Percentiles rank a stretch among this genome's conserved stretches.
Evolutionary conservation across 2,888 invertebrate genomes (phyloP).

Genomic region (Stratiomys singularior): DNA sequence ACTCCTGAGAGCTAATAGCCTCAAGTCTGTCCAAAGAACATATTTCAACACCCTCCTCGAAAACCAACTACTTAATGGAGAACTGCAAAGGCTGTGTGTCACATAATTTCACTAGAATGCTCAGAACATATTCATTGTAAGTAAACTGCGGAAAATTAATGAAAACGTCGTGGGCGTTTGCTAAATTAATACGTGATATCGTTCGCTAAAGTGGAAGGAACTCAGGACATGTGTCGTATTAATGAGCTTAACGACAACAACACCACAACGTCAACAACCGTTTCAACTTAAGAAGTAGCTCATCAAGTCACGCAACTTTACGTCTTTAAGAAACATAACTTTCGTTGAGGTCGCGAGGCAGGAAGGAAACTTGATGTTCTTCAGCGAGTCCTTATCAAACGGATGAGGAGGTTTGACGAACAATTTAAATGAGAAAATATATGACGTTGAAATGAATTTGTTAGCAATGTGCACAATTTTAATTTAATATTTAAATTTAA

Average conservation of each 20-base stretch:
- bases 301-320: slow-evolving; percentile 39
- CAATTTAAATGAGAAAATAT: too few species aligned
- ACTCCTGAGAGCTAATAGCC: too few species aligned
- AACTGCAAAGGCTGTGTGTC: not conserved
- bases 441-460: too few species aligned
- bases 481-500: too few species aligned
- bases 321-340: not conserved
- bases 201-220: slow-evolving; percentile 18
- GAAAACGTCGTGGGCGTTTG: slow-evolving; percentile 28
- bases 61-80: not conserved
- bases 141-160: slow-evolving; percentile 36
- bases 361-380: not conserved
- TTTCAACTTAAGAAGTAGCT: slow-evolving; percentile 13
- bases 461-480: too few species aligned
- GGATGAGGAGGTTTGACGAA: not conserved
- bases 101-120: not conserved
- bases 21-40: not conserved
- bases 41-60: not conserved
- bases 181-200: slow-evolving; percentile 31
- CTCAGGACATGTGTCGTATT: slow-evolving; percentile 29
- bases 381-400: not conserved
- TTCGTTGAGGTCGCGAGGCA: not conserved
- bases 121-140: not conserved
- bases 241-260: not conserved
- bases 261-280: not conserved